A percentile compares a stretch with the other conserved stretches of the same genome.
These are phyloP conservation scores for Zoroaster sp. DNA, from an alignment of 53 echinoderm and acorn worm genomes.

Conservation along the genomic window DNA sequence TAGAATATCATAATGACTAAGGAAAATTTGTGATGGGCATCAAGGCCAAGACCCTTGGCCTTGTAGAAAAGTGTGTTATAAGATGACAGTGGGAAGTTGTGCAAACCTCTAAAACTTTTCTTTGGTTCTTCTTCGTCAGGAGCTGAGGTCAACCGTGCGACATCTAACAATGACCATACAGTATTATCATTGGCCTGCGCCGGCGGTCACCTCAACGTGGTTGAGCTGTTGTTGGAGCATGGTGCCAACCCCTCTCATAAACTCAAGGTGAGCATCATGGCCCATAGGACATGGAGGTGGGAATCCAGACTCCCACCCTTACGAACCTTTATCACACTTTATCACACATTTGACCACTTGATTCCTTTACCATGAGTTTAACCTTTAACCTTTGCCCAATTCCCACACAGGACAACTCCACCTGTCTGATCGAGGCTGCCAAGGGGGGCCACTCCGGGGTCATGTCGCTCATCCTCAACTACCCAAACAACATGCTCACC, in stretches of 20 bases:
- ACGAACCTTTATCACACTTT: no score
- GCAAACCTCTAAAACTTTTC: no score
- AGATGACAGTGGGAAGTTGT: no score
- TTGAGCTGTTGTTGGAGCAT: constrained; percentile 84
- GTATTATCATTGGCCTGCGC: constrained; percentile 92
- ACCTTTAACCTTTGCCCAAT: not conserved
- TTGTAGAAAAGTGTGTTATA: no score
- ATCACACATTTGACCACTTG: not conserved
- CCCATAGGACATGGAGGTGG: not conserved
- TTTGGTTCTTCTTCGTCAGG: constrained; percentile 28
- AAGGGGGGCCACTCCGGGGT: constrained; percentile 94
- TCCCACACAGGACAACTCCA: constrained; percentile 86
- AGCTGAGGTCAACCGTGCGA: constrained; percentile 95
- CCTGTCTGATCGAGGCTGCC: constrained; percentile 95
- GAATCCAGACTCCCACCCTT: no score
- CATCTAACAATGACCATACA: constrained; percentile 96
- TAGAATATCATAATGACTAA: no score
- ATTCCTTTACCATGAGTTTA: not conserved
- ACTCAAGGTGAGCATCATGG: constrained; percentile 49
- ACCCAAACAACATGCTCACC: constrained; percentile 86
- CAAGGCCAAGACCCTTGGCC: no score
- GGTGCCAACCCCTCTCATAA: constrained; percentile 95
- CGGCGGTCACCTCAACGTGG: constrained; percentile 93
- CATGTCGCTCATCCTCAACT: constrained; percentile 85
- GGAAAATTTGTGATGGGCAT: no score